These are phyloP conservation scores for Eupithecia centaureata DNA, from an alignment of 2,888 invertebrate genomes.

Conservation along the genomic window DNA sequence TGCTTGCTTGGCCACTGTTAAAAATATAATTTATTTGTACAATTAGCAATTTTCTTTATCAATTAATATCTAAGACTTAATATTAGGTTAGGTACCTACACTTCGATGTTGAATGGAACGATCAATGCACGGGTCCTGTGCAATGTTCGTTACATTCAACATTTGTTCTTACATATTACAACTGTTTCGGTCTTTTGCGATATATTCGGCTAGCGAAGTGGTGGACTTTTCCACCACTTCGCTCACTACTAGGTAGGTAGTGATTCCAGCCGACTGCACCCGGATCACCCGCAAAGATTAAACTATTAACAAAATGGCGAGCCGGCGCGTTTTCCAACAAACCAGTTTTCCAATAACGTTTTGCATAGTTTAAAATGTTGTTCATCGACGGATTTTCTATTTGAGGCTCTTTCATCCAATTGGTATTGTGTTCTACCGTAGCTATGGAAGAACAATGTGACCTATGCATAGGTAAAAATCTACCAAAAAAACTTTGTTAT, in stretches of 20 bases:
- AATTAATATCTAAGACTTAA: too few relatives aligned
- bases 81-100: too few relatives aligned
- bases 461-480: too few relatives aligned
- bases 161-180: neutral
- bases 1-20: too few relatives aligned
- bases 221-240: constrained; percentile 24
- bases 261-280: constrained; percentile 61
- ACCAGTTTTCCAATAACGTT: constrained; percentile 51
- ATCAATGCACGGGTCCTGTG: too few relatives aligned
- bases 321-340: constrained; percentile 41
- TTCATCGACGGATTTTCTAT: constrained; percentile 40
- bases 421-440: too few relatives aligned
- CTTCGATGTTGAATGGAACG: too few relatives aligned
- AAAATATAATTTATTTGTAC: too few relatives aligned
- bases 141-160: neutral
- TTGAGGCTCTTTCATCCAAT: constrained; percentile 10
- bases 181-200: neutral
- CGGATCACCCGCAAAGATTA: constrained; percentile 72
- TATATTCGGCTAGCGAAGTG: constrained; percentile 18
- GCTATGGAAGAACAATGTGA: too few relatives aligned
- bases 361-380: constrained; percentile 54
- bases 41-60: too few relatives aligned
- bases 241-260: constrained; percentile 41
- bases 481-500: too few relatives aligned
- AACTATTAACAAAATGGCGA: constrained; percentile 77